Base-by-base conservation (phyloP, 1,140 invertebrate species). In the Papilio machaon region DNA sequence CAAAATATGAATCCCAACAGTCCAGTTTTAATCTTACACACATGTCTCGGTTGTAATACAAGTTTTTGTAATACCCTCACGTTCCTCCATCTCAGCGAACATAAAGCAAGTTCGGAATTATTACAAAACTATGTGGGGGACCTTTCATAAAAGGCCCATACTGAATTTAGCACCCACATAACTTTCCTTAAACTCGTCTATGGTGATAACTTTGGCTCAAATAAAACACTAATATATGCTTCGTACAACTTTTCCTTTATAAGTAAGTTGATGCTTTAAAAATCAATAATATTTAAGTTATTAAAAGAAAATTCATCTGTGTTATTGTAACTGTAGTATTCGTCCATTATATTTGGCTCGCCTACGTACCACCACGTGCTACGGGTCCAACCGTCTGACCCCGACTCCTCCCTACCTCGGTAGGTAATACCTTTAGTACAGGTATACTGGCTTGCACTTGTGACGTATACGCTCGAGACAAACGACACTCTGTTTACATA, bases 51-150 rank as follows among this genome's bases (percentile, higher is more conserved):
- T 15, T 67, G 64, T 67, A 67, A 67, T 67, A 67, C 30, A 67
- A 67, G 64, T 67, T 67, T 67, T 35, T 35, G 30, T 67, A 67
- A 67, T 67, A 67, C 30, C 23, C 23, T 67, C 64, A 67, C 64
- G 64, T 67, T 67, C 64, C 64, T 67, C 64, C 64, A 11, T 67
- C 64, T 67, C 64, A 67, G 64, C 64, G 64, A 35, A 67, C 64
- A 67, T 67, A 67, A 67, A 67, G 64, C 64, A 67, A 67, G 64
- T 67, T 67, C 64, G 64, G 64, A 67, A 67, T 67, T 67, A 67
- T 67, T 67, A 67, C 64, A 67, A 67, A 67, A 67, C 64, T 67
- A 67, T 67, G 64, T 67, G 64, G 64, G 64, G 30, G 23, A 30
- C 64, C 23, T 67, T 67, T 35, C 23, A 35, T 35, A 67, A 67